Evolutionary conservation across 2,888 invertebrate genomes (phyloP), one percentile per base, ranked within the genome.

Genomic region (Drosophila kuntzei): DNA sequence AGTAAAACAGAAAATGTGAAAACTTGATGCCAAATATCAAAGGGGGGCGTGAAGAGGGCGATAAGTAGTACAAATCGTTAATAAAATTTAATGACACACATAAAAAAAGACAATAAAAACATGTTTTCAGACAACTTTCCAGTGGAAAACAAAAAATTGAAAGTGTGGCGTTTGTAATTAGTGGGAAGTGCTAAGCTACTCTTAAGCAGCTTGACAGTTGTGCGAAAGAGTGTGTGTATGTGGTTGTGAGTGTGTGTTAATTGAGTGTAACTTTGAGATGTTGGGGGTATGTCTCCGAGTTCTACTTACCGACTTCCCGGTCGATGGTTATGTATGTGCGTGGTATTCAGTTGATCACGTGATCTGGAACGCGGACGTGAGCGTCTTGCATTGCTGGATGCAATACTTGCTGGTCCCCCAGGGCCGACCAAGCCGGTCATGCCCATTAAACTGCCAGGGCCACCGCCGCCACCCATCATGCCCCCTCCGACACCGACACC

Each of bases 301-400:
- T 79, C 87, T 89, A 92, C 91, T 92, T 95, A 95, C 89, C 97
- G 94, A 93, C 97, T 96, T 90, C 96, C 95, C 60, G 96, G 96
- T 89, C 95, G 93, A 80, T 94, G 94, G 80, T 87, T 91, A 87
- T 92, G 92, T 81, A 92, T 90, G 69, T 93, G 92, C 72, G 92
- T 89, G 77, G 93, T 92, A 77, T 93, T 93, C 67, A 94, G 92
- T 85, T 95, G 93, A 76, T 94, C 95, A 59, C 97, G 95, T 75
- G 96, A 96, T 84, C 97, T 94, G 60, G 97, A 97, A 75, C 97
- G 94, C 22, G 96, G 96, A 80, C 97, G 94, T 65, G 95, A 94
- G 50, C 96, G 94, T 64, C 95, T 93, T 62, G 95, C 94, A 89
- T 76, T 76, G 74, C 95, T 93, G 89, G 95, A 91, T 84, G 94